These are phyloP conservation scores for Myotis myotis DNA, from an alignment of 2,797 vertebrate genomes.

Conservation along the genomic window DNA sequence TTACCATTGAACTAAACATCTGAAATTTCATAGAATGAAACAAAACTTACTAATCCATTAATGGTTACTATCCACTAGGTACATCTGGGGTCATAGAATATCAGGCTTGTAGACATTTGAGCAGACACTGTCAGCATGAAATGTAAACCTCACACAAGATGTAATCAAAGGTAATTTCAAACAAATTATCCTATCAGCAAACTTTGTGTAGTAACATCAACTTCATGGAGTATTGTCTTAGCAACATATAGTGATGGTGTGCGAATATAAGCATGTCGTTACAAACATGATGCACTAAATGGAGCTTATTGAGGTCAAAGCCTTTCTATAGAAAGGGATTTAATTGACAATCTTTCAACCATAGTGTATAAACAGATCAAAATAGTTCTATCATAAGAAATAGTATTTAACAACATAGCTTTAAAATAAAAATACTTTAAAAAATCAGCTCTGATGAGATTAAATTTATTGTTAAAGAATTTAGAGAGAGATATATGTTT, in stretches of 20 bases:
- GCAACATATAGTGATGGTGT: conserved; percentile 63
- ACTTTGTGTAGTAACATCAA: conserved; percentile 53
- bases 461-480: conserved; percentile 75
- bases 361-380: conserved; percentile 78
- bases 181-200: conserved; percentile 64
- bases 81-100: conserved; percentile 60
- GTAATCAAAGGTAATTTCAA: conserved; percentile 60
- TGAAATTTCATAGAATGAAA: conserved; percentile 67
- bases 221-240: conserved; percentile 50
- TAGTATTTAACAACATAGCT: conserved; percentile 71
- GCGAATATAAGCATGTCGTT: conserved; percentile 55
- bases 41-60: conserved; percentile 59
- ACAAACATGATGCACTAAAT: conserved; percentile 54
- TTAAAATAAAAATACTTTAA: conserved; percentile 82
- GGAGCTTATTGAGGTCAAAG: conserved; percentile 66
- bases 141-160: conserved; percentile 61
- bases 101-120: conserved; percentile 54
- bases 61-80: conserved; percentile 62
- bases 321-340: conserved; percentile 72
- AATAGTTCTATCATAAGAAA: conserved; percentile 78
- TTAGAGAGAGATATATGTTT: conserved; percentile 79
- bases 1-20: conserved; percentile 65
- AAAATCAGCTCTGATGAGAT: conserved; percentile 75
- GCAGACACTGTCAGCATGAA: conserved; percentile 61
- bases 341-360: conserved; percentile 76